These are phyloP conservation scores for Podocnemis expansa DNA, from an alignment of 2,113 vertebrate genomes.

Conservation along the genomic window DNA sequence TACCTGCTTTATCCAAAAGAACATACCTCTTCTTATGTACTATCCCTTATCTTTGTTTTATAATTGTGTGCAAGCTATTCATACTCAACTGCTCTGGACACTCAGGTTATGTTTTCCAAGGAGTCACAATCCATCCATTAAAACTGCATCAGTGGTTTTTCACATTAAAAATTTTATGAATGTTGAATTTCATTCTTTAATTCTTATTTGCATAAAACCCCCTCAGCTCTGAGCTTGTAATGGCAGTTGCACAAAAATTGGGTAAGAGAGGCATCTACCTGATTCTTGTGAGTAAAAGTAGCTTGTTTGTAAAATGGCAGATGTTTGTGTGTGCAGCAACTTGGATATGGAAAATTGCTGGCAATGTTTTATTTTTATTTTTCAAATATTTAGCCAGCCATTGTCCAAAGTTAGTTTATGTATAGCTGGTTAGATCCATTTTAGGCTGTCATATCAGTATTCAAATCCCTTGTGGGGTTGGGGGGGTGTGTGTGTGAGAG, in stretches of 20 bases:
- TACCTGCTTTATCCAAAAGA: not conserved
- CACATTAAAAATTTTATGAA: not conserved
- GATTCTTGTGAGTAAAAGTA: not conserved
- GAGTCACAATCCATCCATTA: not conserved
- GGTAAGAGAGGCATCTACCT: not conserved
- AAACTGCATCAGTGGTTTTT: not conserved
- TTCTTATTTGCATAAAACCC: not conserved
- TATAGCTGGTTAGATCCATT: rapidly evolving
- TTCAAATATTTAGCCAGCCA: not conserved
- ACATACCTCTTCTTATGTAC: not conserved
- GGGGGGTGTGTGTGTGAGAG: too few species aligned
- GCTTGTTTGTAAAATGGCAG: not conserved
- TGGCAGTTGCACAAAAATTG: not conserved
- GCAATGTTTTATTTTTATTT: not conserved
- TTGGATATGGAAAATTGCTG: not conserved
- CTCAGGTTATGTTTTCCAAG: not conserved
- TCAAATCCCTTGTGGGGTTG: not conserved
- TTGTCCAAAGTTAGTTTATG: not conserved
- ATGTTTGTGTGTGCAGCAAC: not conserved
- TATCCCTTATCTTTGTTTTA: not conserved
- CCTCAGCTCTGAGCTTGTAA: not conserved
- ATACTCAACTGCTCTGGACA: not conserved
- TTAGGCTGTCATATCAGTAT: not conserved
- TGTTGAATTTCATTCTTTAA: not conserved
- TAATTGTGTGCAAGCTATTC: not conserved